Evolutionary conservation across 2,797 vertebrate genomes (phyloP), one percentile per base, ranked within the genome.

Genomic region (Halcyon leucocephala): DNA sequence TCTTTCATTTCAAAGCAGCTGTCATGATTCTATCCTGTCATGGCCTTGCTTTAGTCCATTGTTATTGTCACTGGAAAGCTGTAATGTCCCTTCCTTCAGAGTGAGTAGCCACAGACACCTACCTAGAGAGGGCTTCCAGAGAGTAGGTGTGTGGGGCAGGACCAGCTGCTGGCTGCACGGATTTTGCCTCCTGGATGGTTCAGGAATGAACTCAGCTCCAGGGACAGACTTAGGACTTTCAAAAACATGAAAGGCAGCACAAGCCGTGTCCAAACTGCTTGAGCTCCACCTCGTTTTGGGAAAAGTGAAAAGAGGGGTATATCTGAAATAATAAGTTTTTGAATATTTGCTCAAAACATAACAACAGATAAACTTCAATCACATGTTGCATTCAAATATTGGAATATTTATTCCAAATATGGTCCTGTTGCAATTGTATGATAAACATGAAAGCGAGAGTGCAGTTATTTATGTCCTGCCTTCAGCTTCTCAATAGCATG

Each of bases 321-420:
- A 92, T 70, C 84, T 51, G 6, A 96, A 97, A 96, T 77, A 85
- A 94, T 65, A 71, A 78, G 55, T 92, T 96, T 97, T 79, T 51
- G 92, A 95, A 55, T 95, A 94, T 94, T 92, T 96, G 93, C 95
- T 90, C 79, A 95, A 97, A 97, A 97, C 88, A 96, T 94, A 95
- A 97, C 86, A 97, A 97, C 95, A 97, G 91, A 96, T 96, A 96
- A 98, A 97, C 93, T 95, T 77, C 95, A 78, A 90, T 97, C 90
- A 77, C 90, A 95, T 96, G 90, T 95, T 97, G 95, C 95, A 97
- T 97, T 97, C 92, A 94, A 95, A 97, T 97, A 97, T 96, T 89
- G 96, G 94, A 96, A 91, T 95, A 94, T 90, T 97, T 97, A 97
- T 97, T 97, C 97, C 97, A 97, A 98, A 98, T 97, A 98, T 95